These are phyloP conservation scores for Gerris lacustris DNA, from an alignment of 2,888 invertebrate species.

Conservation along the genomic window DNA sequence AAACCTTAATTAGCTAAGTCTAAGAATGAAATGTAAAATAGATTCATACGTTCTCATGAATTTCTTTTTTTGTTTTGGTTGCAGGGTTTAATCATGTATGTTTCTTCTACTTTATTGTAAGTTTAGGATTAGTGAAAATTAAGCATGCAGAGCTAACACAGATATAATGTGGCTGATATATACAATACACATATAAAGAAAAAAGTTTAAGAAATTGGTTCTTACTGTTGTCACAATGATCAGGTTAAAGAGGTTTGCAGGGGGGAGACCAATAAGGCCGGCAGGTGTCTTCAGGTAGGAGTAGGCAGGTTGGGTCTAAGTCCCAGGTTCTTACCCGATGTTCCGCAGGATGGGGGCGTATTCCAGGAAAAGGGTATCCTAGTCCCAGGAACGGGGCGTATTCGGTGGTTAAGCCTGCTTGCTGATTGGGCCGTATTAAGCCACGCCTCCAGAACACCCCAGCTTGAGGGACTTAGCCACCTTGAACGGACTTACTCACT, in stretches of 20 bases:
- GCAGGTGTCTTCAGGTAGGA: neutral
- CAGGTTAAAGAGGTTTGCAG: neutral
- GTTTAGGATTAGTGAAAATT: too few species aligned
- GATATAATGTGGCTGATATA: too few species aligned
- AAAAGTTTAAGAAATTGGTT: too few species aligned
- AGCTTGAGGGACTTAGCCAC: neutral
- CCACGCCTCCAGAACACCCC: neutral
- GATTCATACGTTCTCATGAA: too few species aligned
- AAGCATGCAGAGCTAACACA: too few species aligned
- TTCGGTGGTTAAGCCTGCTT: neutral
- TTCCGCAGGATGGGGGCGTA: neutral
- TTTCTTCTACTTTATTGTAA: too few species aligned
- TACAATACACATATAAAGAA: too few species aligned
- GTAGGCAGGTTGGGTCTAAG: neutral
- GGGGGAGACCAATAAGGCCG: neutral
- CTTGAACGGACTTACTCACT: neutral
- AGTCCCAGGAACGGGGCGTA: neutral
- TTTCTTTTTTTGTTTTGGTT: too few species aligned
- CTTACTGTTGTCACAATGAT: neutral
- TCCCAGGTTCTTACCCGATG: neutral
- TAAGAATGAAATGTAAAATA: too few species aligned
- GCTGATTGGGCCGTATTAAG: neutral
- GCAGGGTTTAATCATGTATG: too few species aligned
- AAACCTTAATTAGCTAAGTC: too few species aligned
- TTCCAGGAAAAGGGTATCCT: neutral